Conservation (phyloP, 1,140 invertebrate species). For the Mycetomoellerius zeteki region DNA sequence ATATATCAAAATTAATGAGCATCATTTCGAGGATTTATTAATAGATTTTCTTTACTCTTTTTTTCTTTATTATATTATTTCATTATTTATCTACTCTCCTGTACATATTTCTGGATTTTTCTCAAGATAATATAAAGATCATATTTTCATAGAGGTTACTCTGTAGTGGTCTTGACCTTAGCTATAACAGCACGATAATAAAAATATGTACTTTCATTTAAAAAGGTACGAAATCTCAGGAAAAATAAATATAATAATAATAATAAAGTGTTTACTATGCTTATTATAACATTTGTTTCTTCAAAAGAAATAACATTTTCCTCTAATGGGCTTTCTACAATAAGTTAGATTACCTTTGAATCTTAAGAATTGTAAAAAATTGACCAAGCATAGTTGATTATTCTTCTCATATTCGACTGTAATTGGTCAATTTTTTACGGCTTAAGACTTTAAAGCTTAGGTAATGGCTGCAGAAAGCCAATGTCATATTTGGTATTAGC, state of each 20-base stretch:
- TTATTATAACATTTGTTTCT: neutral
- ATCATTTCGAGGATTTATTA: neutral
- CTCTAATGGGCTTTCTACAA: no score
- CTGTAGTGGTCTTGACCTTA: neutral
- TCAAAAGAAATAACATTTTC: neutral
- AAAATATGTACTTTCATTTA: neutral
- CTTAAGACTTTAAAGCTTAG: no score
- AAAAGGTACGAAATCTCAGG: no score
- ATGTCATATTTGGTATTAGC: no score
- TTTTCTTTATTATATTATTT: neutral
- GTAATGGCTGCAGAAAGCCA: no score
- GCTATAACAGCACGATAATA: neutral
- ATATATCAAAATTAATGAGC: neutral
- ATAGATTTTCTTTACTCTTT: neutral
- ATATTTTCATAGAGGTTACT: neutral
- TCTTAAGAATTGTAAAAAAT: no score
- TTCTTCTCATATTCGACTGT: no score
- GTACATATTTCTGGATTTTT: neutral
- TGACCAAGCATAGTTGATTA: no score
- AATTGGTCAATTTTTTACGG: no score
- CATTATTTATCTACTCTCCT: neutral
- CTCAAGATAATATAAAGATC: neutral
- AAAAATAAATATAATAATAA: no score
- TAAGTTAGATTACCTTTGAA: no score
- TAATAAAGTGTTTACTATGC: no score